These are phyloP conservation scores for Dascyllus trimaculatus DNA, from an alignment of 2,113 vertebrate species.

Conservation along the genomic window DNA sequence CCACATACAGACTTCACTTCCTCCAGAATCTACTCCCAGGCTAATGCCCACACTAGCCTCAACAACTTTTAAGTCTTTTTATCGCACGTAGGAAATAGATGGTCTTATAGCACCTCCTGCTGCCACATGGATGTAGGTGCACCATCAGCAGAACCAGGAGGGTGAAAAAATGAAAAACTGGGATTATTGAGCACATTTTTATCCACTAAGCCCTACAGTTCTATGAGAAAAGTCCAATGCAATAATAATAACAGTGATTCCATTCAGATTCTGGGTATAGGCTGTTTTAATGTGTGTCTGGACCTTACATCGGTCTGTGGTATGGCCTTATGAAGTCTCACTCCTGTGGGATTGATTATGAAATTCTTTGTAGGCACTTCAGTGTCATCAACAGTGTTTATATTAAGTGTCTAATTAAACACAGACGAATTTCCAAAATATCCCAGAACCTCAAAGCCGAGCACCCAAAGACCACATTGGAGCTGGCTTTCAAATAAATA, in stretches of 20 bases:
- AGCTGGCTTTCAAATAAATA: slow-evolving; percentile 75
- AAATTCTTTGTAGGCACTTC: slow-evolving; percentile 20
- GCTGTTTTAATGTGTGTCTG: too few species aligned
- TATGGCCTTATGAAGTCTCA: slow-evolving; percentile 6
- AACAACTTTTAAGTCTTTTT: too few species aligned
- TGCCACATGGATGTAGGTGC: slow-evolving; percentile 21
- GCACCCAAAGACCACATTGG: slow-evolving; percentile 37
- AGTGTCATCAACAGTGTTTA: slow-evolving; percentile 61
- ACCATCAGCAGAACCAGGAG: not conserved
- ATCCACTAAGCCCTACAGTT: not conserved
- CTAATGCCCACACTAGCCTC: too few species aligned
- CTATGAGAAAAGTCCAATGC: not conserved
- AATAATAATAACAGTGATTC: not conserved
- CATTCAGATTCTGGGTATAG: too few species aligned
- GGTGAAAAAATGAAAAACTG: not conserved
- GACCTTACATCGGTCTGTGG: not conserved
- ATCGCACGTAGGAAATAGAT: not conserved
- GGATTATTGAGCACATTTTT: not conserved
- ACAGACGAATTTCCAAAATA: slow-evolving; percentile 64
- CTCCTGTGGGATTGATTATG: not conserved
- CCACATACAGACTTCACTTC: too few species aligned
- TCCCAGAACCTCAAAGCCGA: slow-evolving; percentile 45
- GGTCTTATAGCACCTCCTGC: slow-evolving; percentile 47
- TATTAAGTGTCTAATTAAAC: slow-evolving; percentile 69
- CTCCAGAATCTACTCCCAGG: too few species aligned